phyloP scores from a whole-genome alignment of 2,888 invertebrate genomes.

The Dysmachus trigonus region DNA sequence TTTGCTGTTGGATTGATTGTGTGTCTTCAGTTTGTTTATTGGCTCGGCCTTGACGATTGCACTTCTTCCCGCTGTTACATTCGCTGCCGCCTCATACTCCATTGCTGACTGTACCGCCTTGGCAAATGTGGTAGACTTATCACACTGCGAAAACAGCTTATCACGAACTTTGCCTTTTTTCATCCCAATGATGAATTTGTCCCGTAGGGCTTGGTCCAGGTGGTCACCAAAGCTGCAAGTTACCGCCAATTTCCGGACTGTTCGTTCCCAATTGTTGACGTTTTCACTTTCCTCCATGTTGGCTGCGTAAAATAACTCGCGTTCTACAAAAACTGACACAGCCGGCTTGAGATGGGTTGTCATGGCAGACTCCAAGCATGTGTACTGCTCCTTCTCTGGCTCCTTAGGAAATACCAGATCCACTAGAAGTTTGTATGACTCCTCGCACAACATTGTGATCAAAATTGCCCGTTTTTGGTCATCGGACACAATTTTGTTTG shows the following conservation, averaged over 20 bases:
- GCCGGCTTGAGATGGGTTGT: neutral
- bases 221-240: neutral
- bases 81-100: neutral
- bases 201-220: neutral
- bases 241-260: neutral
- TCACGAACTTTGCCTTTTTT: neutral
- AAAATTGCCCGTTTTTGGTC: neutral
- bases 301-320: neutral
- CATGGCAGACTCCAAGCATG: neutral
- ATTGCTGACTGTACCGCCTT: neutral
- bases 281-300: neutral
- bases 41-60: neutral
- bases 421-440: neutral
- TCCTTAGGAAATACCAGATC: constrained; percentile 1
- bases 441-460: neutral
- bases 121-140: neutral
- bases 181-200: neutral
- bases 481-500: neutral
- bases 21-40: neutral
- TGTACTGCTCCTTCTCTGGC: neutral
- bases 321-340: constrained; percentile 6
- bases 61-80: neutral
- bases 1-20: neutral
- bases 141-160: neutral
- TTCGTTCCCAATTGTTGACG: constrained; percentile 17